Evolutionary conservation across 2,113 vertebrate genomes (phyloP), one percentile per base, ranked within the genome.

Genomic region (Pleuronectes platessa): DNA sequence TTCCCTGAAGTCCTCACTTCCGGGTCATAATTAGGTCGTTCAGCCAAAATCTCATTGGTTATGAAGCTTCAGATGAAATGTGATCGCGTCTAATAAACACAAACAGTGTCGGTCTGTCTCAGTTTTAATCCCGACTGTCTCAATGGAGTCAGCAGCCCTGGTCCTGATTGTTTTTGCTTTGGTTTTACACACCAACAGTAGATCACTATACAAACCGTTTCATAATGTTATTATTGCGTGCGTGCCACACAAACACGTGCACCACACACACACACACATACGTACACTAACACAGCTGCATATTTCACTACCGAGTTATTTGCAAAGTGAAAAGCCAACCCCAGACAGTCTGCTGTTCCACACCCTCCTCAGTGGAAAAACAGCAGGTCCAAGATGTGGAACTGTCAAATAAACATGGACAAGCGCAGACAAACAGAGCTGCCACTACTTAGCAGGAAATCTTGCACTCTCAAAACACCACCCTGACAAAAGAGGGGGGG

Each of bases 361-460:
- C 76, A 26, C 68, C 81, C 68, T 66, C 60, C 71, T 63, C 17
- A 7, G 42, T 40, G 51, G 71, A 65, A 68, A 74, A 78, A 71
- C 55, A 59, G 49, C 61, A 71, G 26, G 67, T 75, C 70, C 61
- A 74, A 62, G 35, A 79, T 55, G n/a, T 68, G 15, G 67, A 79
- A 62, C 63, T 71, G 75, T 89, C 81, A 91, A 89, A 93, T 89
- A 86, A 88, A 92, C 83, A 88, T 15, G 5, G 83, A 68, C 76
- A 83, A 80, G 82, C 56, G 67, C 76, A 80, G 75, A 88, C 63
- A 85, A 88, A 89, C 67, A 76, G 61, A 79, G 58, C 54, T 68
- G 65, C 68, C 6, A n/a, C 74, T n/a, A 61, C 73, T 79, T 56
- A 84, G 62, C 26, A 67, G 55, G 64, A 85, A 53, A 68, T 68